Base-by-base conservation (phyloP, 2,797 vertebrate genomes). In the Strix occidentalis region DNA sequence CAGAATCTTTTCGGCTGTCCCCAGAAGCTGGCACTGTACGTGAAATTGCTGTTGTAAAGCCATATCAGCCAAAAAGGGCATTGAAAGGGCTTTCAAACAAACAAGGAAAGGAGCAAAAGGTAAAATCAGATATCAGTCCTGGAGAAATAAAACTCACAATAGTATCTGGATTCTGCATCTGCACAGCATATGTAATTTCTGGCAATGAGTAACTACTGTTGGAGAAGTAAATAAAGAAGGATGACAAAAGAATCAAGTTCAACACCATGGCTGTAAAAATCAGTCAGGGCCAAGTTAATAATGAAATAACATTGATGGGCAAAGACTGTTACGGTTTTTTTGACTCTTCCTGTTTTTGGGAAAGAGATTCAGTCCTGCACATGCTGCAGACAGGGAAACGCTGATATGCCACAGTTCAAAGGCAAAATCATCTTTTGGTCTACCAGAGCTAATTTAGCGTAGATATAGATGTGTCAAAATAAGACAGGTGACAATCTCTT, bases 101-200 rank as follows among this genome's bases (percentile, higher is more conserved):
- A 74, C 25, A 80, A 90, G 28, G 37, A 64, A 66, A 53, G 70
- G 13, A 94, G 48, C 20, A 92, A 94, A 80, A 89, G 75, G 71
- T 95, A 87, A 87, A 87, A 89, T 93, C 92, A 94, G 84, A 80
- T 83, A 92, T n/a, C 35, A 61, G 19, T 46, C 37, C 23, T 57
- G 54, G 31, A 72, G 86, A 89, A 96, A 96, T 84, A 92, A 94
- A 93, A 45, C 60, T 87, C 75, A 56, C 66, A 93, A 23, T 90
- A 95, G 41, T 96, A 94, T 93, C 92, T 95, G 90, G 46, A 93
- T 90, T 89, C 77, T 87, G 83, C 95, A 96, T 96, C 95, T 96
- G 93, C 64, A 90, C 66, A 89, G 80, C 92, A 96, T 82, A 92
- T 96, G 93, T 95, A 93, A 93, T 96, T 96, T 96, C 95, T 96